Evolutionary conservation across 2,797 vertebrate genomes (phyloP).

Genomic region (Epinephelus malabaricus): DNA sequence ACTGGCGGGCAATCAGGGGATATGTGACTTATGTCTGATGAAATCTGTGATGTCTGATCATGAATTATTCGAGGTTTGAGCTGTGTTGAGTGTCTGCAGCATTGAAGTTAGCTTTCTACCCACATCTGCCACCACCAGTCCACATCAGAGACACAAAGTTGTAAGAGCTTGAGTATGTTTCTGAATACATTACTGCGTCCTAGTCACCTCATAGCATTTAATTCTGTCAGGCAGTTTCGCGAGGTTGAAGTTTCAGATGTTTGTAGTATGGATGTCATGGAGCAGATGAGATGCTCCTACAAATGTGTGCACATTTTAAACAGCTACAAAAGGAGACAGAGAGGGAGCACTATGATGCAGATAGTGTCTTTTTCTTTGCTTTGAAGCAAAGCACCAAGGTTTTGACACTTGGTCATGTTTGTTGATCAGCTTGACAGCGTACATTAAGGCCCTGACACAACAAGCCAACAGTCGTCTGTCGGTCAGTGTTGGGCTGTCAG

Average conservation of each 20-base stretch:
- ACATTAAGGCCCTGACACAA: too few relatives aligned
- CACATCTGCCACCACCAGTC: constrained; percentile 1
- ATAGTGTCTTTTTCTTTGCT: neutral
- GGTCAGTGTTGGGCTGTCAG: too few relatives aligned
- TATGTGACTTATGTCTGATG: constrained; percentile 14
- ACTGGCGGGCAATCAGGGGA: constrained; percentile 10
- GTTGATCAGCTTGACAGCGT: neutral
- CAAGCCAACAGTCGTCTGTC: too few relatives aligned
- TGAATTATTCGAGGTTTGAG: constrained; percentile 12
- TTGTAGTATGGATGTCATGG: constrained; percentile 17
- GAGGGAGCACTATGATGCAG: neutral
- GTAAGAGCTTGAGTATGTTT: constrained; percentile 4
- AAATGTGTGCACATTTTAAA: constrained; percentile 8
- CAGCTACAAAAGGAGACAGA: neutral
- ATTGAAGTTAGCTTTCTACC: neutral
- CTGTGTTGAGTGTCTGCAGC: constrained; percentile 15
- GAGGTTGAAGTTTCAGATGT: neutral
- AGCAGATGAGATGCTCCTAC: constrained; percentile 23
- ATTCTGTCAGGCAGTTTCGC: neutral
- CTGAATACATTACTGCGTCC: constrained; percentile 12
- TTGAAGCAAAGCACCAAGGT: neutral
- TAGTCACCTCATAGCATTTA: constrained; percentile 5
- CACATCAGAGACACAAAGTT: constrained; percentile 21
- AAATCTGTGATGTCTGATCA: constrained; percentile 17
- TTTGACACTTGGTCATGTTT: neutral